phyloP scores from a whole-genome alignment of 2,888 invertebrate genomes.

The Drosophila formosana region DNA sequence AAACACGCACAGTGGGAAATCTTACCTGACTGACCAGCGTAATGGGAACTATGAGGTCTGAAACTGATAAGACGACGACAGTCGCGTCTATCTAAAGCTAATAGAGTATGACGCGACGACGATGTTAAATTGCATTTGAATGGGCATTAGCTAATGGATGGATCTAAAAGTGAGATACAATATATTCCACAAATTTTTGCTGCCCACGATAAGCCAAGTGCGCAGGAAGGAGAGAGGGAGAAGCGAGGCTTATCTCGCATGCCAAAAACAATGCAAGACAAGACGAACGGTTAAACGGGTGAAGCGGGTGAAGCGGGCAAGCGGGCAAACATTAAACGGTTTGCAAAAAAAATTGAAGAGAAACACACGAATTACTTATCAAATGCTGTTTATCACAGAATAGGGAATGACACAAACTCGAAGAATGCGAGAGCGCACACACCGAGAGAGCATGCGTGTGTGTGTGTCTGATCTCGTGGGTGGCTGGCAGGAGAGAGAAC shows the following conservation, averaged over 20 bases:
- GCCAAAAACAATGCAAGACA: slow-evolving; percentile 8
- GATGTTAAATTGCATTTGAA: slow-evolving; percentile 67
- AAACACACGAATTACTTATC: slow-evolving; percentile 54
- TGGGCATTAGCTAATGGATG: slow-evolving; percentile 22
- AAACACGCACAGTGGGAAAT: slow-evolving; percentile 24
- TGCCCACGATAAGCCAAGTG: slow-evolving; percentile 11
- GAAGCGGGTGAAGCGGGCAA: slow-evolving; percentile 2
- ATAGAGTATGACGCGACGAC: slow-evolving; percentile 47
- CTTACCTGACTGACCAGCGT: slow-evolving; percentile 51
- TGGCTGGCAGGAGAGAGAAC: slow-evolving; percentile 13
- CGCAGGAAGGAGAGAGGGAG: not conserved
- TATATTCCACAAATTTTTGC: not conserved
- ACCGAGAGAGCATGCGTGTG: slow-evolving; percentile 11
- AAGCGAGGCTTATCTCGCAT: slow-evolving; percentile 13
- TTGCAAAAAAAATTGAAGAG: slow-evolving; percentile 23
- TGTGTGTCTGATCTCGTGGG: slow-evolving; percentile 18
- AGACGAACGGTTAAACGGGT: slow-evolving; percentile 18
- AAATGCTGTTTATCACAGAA: slow-evolving; percentile 56
- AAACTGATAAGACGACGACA: slow-evolving; percentile 56
- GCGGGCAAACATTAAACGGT: slow-evolving; percentile 28
- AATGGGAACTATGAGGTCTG: slow-evolving; percentile 25
- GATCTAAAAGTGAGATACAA: not conserved
- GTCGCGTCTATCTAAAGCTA: slow-evolving; percentile 55
- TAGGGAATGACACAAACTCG: slow-evolving; percentile 67
- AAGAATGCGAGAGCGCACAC: slow-evolving; percentile 55